phyloP scores from a whole-genome alignment of 37 sponge, comb jelly and placozoan genomes.

The Bolinopsis microptera region DNA sequence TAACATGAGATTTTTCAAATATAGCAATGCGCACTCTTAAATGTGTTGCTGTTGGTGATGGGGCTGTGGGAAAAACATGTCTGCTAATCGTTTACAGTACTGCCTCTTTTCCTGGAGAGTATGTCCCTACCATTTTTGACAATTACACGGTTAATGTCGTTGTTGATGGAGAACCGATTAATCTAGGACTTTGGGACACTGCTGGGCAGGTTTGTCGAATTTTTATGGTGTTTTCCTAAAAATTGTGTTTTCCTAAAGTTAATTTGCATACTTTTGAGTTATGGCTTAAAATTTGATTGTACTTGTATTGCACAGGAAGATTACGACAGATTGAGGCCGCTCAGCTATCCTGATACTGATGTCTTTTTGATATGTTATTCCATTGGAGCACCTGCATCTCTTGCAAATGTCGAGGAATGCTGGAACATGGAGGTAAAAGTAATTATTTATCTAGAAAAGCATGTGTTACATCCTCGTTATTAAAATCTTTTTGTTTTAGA shows the following conservation, averaged over 20 bases:
- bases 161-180: neutral
- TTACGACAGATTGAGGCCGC: neutral
- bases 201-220: neutral
- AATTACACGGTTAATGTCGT: neutral
- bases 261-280: too few species aligned
- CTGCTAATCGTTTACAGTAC: neutral
- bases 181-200: neutral
- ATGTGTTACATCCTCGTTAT: too few species aligned
- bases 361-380: slow-evolving; percentile 11
- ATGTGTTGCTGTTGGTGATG: slow-evolving; percentile 51
- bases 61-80: slow-evolving; percentile 44
- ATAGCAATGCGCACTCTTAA: neutral
- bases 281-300: too few species aligned
- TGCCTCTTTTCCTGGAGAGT: slow-evolving; percentile 11
- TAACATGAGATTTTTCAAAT: too few species aligned
- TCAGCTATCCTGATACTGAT: slow-evolving; percentile 17
- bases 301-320: too few species aligned
- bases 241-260: too few species aligned
- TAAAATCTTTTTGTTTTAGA: too few species aligned
- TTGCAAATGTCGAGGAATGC: neutral
- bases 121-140: slow-evolving; percentile 40
- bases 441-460: too few species aligned
- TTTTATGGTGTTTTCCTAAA: neutral
- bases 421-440: neutral
- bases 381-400: neutral